Evolutionary conservation across 2,113 vertebrate species (phyloP).

Genomic region (Hydrochoerus hydrochaeris): DNA sequence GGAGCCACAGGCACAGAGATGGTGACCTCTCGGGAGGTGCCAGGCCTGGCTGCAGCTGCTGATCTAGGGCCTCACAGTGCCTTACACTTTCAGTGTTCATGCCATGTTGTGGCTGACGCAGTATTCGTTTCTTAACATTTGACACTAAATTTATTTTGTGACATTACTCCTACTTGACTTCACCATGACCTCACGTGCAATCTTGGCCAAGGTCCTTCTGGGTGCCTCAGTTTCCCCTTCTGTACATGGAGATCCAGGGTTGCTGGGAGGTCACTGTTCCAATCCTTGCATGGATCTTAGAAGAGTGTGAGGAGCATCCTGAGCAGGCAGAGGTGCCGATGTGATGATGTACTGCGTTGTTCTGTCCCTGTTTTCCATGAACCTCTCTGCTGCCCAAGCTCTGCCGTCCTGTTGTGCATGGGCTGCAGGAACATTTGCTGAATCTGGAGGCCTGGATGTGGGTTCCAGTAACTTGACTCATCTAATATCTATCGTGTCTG

Average conservation of each 20-base stretch:
- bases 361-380: neutral
- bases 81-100: neutral
- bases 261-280: neutral
- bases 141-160: fast-evolving
- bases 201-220: neutral
- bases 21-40: neutral
- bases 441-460: neutral
- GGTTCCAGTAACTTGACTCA: no score
- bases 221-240: neutral
- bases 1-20: no score
- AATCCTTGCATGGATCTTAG: no score
- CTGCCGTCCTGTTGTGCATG: fast-evolving
- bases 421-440: no score
- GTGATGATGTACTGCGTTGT: neutral
- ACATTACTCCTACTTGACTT: neutral
- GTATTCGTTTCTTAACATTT: neutral
- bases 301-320: neutral
- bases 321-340: fast-evolving
- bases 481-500: neutral
- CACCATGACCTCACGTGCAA: fast-evolving
- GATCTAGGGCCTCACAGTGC: fast-evolving
- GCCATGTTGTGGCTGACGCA: fast-evolving
- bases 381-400: fast-evolving
- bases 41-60: neutral
- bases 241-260: fast-evolving